These are phyloP conservation scores for Ceratitis capitata DNA, from an alignment of 1,140 invertebrate genomes.

Conservation along the genomic window DNA sequence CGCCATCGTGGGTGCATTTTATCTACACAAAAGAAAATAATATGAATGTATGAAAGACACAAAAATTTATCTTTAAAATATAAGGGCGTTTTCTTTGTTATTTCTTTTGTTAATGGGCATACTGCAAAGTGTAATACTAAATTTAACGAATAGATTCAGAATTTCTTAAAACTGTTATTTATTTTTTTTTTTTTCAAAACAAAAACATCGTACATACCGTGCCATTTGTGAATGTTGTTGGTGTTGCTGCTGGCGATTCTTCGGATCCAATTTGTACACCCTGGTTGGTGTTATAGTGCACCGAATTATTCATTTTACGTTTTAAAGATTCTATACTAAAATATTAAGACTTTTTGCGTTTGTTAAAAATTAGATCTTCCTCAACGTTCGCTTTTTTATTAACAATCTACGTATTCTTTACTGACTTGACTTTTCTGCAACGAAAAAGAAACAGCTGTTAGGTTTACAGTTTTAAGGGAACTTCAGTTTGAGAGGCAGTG, in stretches of 20 bases:
- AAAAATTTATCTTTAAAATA: not conserved
- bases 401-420: not conserved
- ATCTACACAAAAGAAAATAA: constrained; percentile 64
- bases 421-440: constrained; percentile 2
- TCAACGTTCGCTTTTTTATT: not conserved
- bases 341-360: not conserved
- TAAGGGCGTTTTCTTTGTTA: not conserved
- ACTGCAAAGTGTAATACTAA: too few species aligned
- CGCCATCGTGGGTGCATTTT: constrained; percentile 73
- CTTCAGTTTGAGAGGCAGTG: not conserved
- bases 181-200: too few species aligned
- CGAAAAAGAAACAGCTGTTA: not conserved
- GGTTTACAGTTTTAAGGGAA: not conserved
- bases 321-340: too few species aligned
- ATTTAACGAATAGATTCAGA: too few species aligned
- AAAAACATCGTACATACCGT: not conserved
- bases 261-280: not conserved
- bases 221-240: not conserved
- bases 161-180: too few species aligned
- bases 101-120: too few species aligned
- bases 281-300: not conserved
- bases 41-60: not conserved
- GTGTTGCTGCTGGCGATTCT: not conserved
- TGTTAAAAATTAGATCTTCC: not conserved
- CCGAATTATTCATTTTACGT: not conserved